These are phyloP conservation scores for Aporrectodea caliginosa DNA, from an alignment of 1,140 invertebrate genomes.

Conservation along the genomic window DNA sequence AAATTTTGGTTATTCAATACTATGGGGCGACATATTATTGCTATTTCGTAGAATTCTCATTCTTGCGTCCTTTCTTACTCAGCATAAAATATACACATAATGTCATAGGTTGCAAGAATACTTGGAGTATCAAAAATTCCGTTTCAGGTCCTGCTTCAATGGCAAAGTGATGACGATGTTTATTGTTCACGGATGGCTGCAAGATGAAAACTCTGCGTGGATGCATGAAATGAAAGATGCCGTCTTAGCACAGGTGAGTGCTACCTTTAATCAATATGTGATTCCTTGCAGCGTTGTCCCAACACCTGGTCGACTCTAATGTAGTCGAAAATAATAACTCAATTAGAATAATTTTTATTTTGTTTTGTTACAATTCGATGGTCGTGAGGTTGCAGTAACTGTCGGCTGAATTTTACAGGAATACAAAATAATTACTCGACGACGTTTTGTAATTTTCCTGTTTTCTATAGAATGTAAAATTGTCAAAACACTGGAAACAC, in stretches of 20 bases:
- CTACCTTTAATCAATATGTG: not conserved
- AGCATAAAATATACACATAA: too few relatives aligned
- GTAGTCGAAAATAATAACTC: too few relatives aligned
- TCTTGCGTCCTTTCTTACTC: not conserved
- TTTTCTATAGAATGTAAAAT: too few relatives aligned
- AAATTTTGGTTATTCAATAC: not conserved
- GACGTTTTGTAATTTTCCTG: too few relatives aligned
- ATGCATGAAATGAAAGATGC: not conserved
- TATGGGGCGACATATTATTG: not conserved
- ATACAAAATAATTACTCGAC: too few relatives aligned
- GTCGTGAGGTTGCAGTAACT: too few relatives aligned
- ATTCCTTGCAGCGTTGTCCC: not conserved
- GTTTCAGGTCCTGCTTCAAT: not conserved
- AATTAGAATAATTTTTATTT: too few relatives aligned
- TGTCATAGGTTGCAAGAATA: too few relatives aligned
- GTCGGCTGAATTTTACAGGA: not conserved
- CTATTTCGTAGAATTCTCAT: not conserved
- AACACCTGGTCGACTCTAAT: too few relatives aligned
- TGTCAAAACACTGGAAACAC: too few relatives aligned
- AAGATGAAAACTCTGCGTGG: not conserved
- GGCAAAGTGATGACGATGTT: not conserved
- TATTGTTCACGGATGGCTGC: not conserved
- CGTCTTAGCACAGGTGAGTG: not conserved
- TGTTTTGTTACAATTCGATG: too few relatives aligned
- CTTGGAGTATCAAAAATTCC: not conserved